Conservation (phyloP, 2,888 invertebrate species). For the Acleris laterana region DNA sequence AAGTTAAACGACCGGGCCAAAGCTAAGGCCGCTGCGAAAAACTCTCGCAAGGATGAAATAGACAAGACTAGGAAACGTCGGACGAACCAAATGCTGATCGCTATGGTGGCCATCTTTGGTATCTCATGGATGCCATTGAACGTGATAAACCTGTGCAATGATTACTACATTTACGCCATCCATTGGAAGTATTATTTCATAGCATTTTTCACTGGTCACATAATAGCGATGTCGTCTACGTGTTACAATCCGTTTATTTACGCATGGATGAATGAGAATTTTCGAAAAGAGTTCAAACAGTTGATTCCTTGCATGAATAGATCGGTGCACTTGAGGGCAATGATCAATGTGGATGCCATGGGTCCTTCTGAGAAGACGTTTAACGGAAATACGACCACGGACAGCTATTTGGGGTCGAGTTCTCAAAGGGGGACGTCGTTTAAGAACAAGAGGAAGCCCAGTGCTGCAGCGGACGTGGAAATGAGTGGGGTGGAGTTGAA, state of each 20-base stretch:
- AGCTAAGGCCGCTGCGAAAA: conserved; percentile 93
- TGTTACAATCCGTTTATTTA: conserved; percentile 99
- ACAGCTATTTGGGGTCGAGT: conserved; percentile 85
- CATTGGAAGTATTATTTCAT: conserved; percentile 93
- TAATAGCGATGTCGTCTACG: conserved; percentile 97
- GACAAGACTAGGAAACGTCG: conserved; percentile 95
- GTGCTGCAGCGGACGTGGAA: conserved; percentile 86
- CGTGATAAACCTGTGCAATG: conserved; percentile 93
- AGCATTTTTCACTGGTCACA: conserved; percentile 95
- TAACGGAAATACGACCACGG: conserved; percentile 90
- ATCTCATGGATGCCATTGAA: conserved; percentile 98
- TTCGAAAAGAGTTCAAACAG: conserved; percentile 95
- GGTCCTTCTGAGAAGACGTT: conserved; percentile 88
- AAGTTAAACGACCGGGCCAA: conserved; percentile 93
- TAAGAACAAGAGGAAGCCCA: conserved; percentile 82
- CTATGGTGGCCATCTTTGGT: conserved; percentile 98
- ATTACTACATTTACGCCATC: conserved; percentile 89
- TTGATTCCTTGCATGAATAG: conserved; percentile 87
- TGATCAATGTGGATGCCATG: conserved; percentile 79
- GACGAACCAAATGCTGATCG: conserved; percentile 98
- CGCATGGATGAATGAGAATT: conserved; percentile 98
- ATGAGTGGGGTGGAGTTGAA: conserved; percentile 79
- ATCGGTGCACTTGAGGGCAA: conserved; percentile 67
- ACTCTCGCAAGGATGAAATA: conserved; percentile 93
- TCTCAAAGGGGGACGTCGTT: conserved; percentile 82